Evolutionary conservation across 2,888 invertebrate genomes (phyloP).

Genomic region (Acrobasis repandana): DNA sequence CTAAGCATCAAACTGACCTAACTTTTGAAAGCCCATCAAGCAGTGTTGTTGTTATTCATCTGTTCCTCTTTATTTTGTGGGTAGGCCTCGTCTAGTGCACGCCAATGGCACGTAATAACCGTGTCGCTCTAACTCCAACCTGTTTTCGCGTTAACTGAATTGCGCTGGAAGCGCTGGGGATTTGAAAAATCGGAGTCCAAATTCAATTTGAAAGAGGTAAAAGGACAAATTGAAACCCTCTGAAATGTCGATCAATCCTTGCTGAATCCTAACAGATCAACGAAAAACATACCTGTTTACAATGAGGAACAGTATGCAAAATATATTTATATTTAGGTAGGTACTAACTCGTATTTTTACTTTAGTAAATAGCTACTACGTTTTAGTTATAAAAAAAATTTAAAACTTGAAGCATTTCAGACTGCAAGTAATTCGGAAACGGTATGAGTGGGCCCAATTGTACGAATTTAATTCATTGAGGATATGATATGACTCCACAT

Average conservation of each 20-base stretch:
- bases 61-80: neutral
- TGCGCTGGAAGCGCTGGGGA: slow-evolving; percentile 1
- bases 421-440: too few relatives aligned
- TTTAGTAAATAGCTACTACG: too few relatives aligned
- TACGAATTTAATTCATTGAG: too few relatives aligned
- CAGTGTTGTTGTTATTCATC: neutral
- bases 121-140: slow-evolving; percentile 40
- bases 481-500: too few relatives aligned
- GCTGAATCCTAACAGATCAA: neutral
- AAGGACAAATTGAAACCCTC: neutral
- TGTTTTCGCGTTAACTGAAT: slow-evolving; percentile 25
- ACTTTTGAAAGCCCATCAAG: too few relatives aligned
- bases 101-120: slow-evolving; percentile 50
- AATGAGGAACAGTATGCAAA: neutral
- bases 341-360: too few relatives aligned
- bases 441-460: too few relatives aligned
- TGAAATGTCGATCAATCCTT: neutral
- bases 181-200: slow-evolving; percentile 8
- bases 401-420: too few relatives aligned
- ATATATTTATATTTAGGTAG: too few relatives aligned
- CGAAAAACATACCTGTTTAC: neutral
- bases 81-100: slow-evolving; percentile 30
- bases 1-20: too few relatives aligned
- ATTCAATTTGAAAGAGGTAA: neutral
- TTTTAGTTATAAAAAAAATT: too few relatives aligned